phyloP scores from a whole-genome alignment of 2,113 vertebrate genomes.

The Boleophthalmus pectinirostris region DNA sequence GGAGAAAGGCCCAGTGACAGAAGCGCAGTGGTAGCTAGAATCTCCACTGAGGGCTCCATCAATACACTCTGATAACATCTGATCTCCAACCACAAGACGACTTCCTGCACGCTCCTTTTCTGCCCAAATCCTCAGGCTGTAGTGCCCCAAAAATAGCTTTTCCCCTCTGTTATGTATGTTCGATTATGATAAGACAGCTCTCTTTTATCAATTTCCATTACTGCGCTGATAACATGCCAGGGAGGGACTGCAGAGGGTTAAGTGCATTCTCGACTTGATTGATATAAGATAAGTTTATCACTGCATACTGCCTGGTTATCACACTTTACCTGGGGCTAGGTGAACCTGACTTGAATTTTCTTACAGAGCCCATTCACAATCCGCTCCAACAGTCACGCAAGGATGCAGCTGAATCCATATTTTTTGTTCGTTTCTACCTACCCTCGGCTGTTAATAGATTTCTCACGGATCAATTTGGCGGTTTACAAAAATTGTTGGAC shows the following conservation, averaged over 20 bases:
- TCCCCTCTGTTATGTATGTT: conserved; percentile 59
- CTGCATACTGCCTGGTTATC: conserved; percentile 63
- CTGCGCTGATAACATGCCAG: conserved; percentile 56
- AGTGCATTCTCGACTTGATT: conserved; percentile 67
- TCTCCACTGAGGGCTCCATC: conserved; percentile 24
- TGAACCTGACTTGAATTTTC: conserved; percentile 53
- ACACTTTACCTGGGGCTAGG: conserved; percentile 58
- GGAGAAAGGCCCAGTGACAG: background rate
- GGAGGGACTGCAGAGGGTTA: conserved; percentile 62
- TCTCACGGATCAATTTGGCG: conserved; percentile 60
- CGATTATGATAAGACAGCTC: conserved; percentile 69
- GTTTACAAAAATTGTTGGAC: conserved; percentile 69
- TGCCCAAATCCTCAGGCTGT: conserved; percentile 26
- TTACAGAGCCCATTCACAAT: conserved; percentile 24
- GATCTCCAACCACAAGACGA: conserved; percentile 26
- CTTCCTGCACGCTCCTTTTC: conserved; percentile 33
- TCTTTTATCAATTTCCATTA: conserved; percentile 68
- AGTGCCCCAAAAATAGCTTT: conserved; percentile 48
- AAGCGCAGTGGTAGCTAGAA: background rate
- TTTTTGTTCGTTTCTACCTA: conserved; percentile 64
- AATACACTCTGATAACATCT: conserved; percentile 51
- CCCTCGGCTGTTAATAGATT: conserved; percentile 70
- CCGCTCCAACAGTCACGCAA: conserved; percentile 37
- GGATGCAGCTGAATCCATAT: conserved; percentile 55
- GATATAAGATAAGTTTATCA: conserved; percentile 68